Conservation (phyloP, 2,113 vertebrate species). For the Meleagris gallopavo region DNA sequence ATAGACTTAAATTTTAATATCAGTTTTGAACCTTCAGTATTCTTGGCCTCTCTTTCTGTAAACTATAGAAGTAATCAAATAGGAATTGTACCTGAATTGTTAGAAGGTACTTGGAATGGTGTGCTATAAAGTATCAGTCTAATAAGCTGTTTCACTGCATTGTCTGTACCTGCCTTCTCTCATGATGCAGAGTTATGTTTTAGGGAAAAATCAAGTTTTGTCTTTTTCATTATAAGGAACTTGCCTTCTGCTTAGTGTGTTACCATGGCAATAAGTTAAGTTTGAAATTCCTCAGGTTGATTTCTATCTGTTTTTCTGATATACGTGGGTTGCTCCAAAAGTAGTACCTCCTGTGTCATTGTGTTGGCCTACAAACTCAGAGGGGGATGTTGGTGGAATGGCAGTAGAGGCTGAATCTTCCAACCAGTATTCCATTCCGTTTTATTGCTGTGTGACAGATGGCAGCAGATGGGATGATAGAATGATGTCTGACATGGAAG, state of each 20-base stretch:
- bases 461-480: too few species aligned
- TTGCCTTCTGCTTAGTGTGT: conserved; percentile 59
- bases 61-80: neutral
- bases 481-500: too few species aligned
- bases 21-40: neutral
- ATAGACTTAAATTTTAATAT: neutral
- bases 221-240: neutral
- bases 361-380: too few species aligned
- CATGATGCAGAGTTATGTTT: conserved; percentile 43
- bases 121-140: neutral
- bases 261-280: conserved; percentile 74
- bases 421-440: too few species aligned
- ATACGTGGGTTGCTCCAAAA: neutral
- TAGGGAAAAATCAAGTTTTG: conserved; percentile 50
- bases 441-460: too few species aligned
- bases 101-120: neutral
- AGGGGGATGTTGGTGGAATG: too few species aligned
- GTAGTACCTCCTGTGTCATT: too few species aligned
- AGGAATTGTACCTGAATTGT: neutral
- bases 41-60: neutral
- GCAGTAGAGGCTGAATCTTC: too few species aligned
- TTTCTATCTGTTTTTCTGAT: conserved; percentile 72
- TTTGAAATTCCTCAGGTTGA: conserved; percentile 68
- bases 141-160: neutral
- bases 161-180: conserved; percentile 9